Evolutionary conservation across 2,797 vertebrate genomes (phyloP).

Genomic region (Rhincodon typus): DNA sequence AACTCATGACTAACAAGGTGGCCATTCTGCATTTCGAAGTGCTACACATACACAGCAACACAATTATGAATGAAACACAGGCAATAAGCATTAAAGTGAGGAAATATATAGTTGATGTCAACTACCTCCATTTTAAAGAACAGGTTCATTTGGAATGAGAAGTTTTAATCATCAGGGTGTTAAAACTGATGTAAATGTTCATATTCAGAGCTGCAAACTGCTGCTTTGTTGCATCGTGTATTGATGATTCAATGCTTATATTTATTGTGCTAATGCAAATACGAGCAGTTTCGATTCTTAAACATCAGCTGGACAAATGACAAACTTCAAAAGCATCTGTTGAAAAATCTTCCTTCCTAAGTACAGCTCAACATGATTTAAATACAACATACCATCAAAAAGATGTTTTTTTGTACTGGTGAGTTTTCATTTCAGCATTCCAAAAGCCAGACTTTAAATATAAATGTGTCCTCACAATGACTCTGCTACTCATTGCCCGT

Average conservation of each 20-base stretch:
- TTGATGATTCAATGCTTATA: background rate
- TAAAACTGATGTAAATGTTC: background rate
- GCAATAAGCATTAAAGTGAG: background rate
- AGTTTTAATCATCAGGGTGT: background rate
- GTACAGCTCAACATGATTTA: background rate
- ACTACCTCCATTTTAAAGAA: too few species aligned
- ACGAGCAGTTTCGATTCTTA: background rate
- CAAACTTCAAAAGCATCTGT: background rate
- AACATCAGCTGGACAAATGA: background rate
- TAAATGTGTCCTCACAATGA: background rate
- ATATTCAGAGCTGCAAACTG: background rate
- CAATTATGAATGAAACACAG: background rate
- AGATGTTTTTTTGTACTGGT: background rate
- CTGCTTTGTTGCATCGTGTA: background rate
- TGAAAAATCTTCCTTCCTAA: background rate
- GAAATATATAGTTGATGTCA: background rate
- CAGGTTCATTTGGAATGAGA: background rate
- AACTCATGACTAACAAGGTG: background rate
- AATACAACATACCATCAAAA: background rate
- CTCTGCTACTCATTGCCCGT: background rate
- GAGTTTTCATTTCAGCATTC: background rate
- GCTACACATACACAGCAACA: background rate
- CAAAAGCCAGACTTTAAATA: background rate
- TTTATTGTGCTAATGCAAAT: background rate
- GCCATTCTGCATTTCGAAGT: background rate